Conservation (phyloP, 2,888 invertebrate species). For the Sussaba pulchella region DNA sequence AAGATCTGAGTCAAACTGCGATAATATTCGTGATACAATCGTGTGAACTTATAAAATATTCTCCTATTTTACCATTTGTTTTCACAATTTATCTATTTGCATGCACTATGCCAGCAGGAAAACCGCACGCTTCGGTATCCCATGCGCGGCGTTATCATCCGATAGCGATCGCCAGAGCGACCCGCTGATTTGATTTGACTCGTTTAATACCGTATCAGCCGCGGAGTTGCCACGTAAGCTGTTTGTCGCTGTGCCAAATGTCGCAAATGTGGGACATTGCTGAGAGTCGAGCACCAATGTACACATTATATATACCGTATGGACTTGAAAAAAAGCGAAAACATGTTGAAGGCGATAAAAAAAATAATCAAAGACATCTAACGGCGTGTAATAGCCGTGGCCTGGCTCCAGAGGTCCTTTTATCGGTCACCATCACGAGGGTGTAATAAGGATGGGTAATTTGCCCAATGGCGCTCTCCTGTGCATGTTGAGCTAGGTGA, state of each 20-base stretch:
- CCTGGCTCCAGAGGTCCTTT: too few species aligned
- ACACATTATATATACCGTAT: too few species aligned
- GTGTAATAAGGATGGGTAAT: too few species aligned
- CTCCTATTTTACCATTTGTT: not conserved
- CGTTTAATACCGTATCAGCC: not conserved
- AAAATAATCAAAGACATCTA: too few species aligned
- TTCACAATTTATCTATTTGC: too few species aligned
- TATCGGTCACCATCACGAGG: too few species aligned
- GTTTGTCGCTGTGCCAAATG: not conserved
- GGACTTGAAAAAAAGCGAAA: not conserved
- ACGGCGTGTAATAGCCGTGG: too few species aligned
- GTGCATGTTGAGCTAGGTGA: too few species aligned
- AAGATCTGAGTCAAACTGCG: not conserved
- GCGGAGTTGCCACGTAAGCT: not conserved
- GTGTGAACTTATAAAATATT: not conserved
- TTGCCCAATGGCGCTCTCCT: too few species aligned
- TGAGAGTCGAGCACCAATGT: not conserved
- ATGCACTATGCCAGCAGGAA: too few species aligned
- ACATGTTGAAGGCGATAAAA: too few species aligned
- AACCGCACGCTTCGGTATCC: too few species aligned
- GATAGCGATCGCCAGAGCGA: not conserved
- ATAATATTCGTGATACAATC: not conserved
- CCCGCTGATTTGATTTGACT: not conserved
- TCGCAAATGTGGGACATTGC: not conserved
- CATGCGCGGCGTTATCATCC: not conserved